Conservation (phyloP, 2,113 vertebrate species). For the Dascyllus trimaculatus region DNA sequence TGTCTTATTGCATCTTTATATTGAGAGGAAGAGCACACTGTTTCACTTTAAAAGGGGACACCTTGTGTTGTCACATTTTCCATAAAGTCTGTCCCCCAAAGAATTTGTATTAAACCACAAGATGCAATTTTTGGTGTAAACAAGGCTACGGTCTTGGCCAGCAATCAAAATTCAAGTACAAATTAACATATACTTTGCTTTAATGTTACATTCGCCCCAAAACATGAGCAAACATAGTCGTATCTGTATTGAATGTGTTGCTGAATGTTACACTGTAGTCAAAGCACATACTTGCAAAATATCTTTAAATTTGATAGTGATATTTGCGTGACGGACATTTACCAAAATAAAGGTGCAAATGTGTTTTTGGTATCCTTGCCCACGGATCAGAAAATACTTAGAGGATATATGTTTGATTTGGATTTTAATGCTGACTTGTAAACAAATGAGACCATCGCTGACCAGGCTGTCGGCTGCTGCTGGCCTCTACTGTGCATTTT, state of each 20-base stretch:
- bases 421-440: slow-evolving; percentile 3
- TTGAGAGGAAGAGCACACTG: neutral
- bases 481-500: neutral
- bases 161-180: neutral
- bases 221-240: neutral
- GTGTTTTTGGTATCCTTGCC: neutral
- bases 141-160: neutral
- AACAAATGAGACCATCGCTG: slow-evolving; percentile 20
- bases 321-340: slow-evolving; percentile 16
- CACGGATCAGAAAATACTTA: neutral
- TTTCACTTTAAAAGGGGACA: slow-evolving; percentile 11
- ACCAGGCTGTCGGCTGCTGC: neutral
- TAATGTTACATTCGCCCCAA: slow-evolving; percentile 6
- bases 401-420: neutral
- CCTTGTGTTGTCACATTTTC: slow-evolving; percentile 4
- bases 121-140: neutral
- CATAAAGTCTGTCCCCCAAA: slow-evolving; percentile 1
- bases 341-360: neutral
- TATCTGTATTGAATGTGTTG: slow-evolving; percentile 24
- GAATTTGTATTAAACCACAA: neutral
- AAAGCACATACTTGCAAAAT: neutral
- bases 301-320: neutral
- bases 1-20: neutral
- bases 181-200: neutral
- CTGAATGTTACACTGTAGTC: slow-evolving; percentile 10